A percentile compares a stretch with the other conserved stretches of the same genome.
These are phyloP conservation scores for Drosophila willistoni DNA, from an alignment of 1,140 invertebrate genomes.

Conservation along the genomic window DNA sequence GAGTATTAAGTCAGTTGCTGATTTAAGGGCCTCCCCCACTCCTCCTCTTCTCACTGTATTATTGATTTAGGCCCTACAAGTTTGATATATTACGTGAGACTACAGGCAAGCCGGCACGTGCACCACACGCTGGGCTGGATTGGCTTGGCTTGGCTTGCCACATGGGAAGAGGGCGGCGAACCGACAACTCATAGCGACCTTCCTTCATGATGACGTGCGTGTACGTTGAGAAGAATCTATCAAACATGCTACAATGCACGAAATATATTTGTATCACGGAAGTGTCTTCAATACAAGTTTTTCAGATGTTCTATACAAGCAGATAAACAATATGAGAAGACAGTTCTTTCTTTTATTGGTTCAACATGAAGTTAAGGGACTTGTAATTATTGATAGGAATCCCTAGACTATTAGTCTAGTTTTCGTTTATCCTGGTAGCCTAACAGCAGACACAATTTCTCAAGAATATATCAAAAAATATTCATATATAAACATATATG, in stretches of 20 bases:
- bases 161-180: conserved; percentile 30
- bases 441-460: too few relatives aligned
- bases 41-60: neutral
- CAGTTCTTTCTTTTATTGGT: too few relatives aligned
- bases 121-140: conserved; percentile 40
- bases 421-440: too few relatives aligned
- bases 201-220: conserved; percentile 32
- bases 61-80: conserved; percentile 50
- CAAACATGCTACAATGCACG: conserved; percentile 27
- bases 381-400: too few relatives aligned
- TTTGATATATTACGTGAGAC: conserved; percentile 63
- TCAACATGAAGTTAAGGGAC: too few relatives aligned
- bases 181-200: conserved; percentile 52
- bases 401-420: too few relatives aligned
- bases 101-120: conserved; percentile 52
- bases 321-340: too few relatives aligned
- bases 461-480: too few relatives aligned
- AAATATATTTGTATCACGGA: neutral
- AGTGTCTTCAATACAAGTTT: conserved; percentile 3
- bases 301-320: neutral
- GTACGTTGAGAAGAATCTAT: conserved; percentile 14
- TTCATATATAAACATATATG: too few relatives aligned
- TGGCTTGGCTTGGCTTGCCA: conserved; percentile 20
- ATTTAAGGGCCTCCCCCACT: conserved; percentile 31
- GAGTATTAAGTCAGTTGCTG: conserved; percentile 17